Percentiles rank a stretch among this genome's conserved stretches.
Evolutionary conservation across 2,113 vertebrate species (phyloP).

Genomic region (Psittacus erithacus): DNA sequence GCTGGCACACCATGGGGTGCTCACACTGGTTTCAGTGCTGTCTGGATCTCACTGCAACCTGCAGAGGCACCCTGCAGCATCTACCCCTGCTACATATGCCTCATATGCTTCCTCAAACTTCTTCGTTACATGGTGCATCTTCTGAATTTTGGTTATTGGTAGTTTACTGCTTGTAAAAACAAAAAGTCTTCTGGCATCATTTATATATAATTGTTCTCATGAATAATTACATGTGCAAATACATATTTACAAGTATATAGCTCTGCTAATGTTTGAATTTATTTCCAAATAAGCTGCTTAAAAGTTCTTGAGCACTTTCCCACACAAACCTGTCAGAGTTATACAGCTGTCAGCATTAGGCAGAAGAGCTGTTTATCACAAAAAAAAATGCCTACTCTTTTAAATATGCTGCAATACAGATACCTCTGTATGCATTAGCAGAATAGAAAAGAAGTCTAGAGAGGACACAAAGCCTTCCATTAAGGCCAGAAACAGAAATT

Average conservation of each 20-base stretch:
- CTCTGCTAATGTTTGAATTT: not conserved
- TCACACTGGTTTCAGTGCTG: not conserved
- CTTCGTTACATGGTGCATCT: not conserved
- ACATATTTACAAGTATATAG: not conserved
- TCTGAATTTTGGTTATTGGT: not conserved
- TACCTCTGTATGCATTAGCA: not conserved
- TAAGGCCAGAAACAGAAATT: not conserved
- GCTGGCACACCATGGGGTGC: not conserved
- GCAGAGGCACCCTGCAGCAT: not conserved
- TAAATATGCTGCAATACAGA: not conserved
- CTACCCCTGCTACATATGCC: rapidly evolving
- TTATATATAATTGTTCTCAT: not conserved
- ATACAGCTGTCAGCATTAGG: not conserved
- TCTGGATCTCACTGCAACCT: not conserved
- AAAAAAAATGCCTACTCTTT: not conserved
- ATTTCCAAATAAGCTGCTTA: not conserved
- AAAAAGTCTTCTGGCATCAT: not conserved
- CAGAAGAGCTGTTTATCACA: not conserved
- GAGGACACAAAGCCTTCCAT: not conserved
- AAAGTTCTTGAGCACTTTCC: not conserved
- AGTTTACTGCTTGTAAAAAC: not conserved
- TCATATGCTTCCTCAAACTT: rapidly evolving
- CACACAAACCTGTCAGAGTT: not conserved
- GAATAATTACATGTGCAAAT: not conserved
- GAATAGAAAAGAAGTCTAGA: not conserved